Conservation (phyloP, 2,888 invertebrate genomes). For the Limnephilus lunatus region DNA sequence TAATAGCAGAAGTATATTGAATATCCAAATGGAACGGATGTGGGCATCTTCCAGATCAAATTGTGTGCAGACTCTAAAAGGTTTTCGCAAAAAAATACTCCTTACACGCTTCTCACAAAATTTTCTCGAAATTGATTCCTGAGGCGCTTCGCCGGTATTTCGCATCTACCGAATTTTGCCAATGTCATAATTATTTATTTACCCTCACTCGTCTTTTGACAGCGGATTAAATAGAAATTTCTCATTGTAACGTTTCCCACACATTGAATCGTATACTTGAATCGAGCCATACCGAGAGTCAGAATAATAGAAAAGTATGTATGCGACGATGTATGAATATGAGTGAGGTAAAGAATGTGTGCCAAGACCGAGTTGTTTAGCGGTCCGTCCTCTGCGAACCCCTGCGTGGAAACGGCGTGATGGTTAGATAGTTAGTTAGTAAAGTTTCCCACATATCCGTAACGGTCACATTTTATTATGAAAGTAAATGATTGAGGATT, state of each 20-base stretch:
- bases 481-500: not conserved
- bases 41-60: slow-evolving; percentile 54
- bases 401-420: too few relatives aligned
- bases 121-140: slow-evolving; percentile 20
- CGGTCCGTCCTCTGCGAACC: too few relatives aligned
- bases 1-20: slow-evolving; percentile 57
- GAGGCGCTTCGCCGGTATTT: slow-evolving; percentile 17
- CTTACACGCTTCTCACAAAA: slow-evolving; percentile 16
- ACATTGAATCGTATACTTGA: too few relatives aligned
- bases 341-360: too few relatives aligned
- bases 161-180: not conserved
- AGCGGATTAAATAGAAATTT: not conserved
- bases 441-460: not conserved
- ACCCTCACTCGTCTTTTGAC: slow-evolving; percentile 14
- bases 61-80: slow-evolving; percentile 34
- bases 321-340: too few relatives aligned
- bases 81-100: slow-evolving; percentile 29
- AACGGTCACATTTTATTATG: not conserved
- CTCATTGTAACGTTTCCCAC: not conserved
- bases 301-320: too few relatives aligned
- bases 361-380: too few relatives aligned
- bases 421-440: too few relatives aligned
- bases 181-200: slow-evolving; percentile 35
- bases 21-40: slow-evolving; percentile 41
- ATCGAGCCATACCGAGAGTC: too few relatives aligned